phyloP scores from a whole-genome alignment of 2,113 vertebrate genomes.

The Lampris megalopsis region DNA sequence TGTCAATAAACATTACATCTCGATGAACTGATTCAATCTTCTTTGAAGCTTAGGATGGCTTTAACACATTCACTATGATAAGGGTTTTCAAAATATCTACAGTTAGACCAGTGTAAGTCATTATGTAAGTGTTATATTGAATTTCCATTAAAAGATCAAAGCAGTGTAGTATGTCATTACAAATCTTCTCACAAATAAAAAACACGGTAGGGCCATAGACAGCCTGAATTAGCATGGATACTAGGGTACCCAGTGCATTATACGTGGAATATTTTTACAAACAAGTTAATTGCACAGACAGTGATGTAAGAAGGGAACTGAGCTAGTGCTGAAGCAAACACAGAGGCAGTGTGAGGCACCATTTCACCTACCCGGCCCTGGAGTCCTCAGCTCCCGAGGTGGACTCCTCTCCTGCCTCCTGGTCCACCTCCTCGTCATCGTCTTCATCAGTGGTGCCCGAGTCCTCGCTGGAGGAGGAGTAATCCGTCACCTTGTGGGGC shows the following conservation, averaged over 20 bases:
- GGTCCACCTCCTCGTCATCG: slow-evolving; percentile 96
- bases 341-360: not conserved
- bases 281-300: not conserved
- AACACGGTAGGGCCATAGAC: no score
- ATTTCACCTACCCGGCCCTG: slow-evolving; percentile 88
- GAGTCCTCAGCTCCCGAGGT: slow-evolving; percentile 94
- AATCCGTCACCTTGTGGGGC: slow-evolving; percentile 96
- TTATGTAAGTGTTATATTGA: no score
- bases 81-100: not conserved
- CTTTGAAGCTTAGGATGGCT: not conserved
- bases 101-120: no score
- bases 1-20: no score
- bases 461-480: slow-evolving; percentile 98
- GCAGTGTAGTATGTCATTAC: no score
- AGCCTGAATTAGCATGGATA: no score
- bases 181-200: no score
- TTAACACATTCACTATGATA: not conserved
- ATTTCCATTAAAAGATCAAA: no score
- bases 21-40: no score
- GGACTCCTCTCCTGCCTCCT: slow-evolving; percentile 93
- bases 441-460: slow-evolving; percentile 97
- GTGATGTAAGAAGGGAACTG: not conserved
- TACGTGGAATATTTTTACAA: not conserved
- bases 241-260: no score
- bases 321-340: not conserved